Base-by-base conservation (phyloP, 1,140 invertebrate genomes). In the Euschistus heros region DNA sequence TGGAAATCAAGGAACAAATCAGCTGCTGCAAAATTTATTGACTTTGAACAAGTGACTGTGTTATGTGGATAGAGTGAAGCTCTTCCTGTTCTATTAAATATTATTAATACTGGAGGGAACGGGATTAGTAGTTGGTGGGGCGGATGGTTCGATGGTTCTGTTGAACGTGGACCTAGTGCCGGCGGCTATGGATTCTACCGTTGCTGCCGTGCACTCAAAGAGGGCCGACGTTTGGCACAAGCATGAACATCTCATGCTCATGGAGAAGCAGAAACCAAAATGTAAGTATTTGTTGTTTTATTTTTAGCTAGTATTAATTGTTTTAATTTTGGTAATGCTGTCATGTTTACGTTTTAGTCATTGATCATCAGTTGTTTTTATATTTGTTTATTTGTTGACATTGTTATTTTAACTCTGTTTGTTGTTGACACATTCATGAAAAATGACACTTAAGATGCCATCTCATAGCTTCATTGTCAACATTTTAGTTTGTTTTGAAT, bases 221-320 rank as follows among this genome's bases (percentile, higher is more conserved):
- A 67, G 69, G 46, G 64, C 68, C 22, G 70, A 72, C 47, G 67
- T 82, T 78, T 85, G 83, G 83, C 84, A 85, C 75, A 69, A 70
- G 74, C 83, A 86, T 75, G 83, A 87, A 76, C 82, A 84, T 74
- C 80, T 84, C 74, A 82, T 85, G 80, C 80, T 84, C 71, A 82
- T 85, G 80, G 84, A 86, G 75, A 84, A 85, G 74, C 81, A 80
- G 74, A 85, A 84, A 78, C 80, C 80, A 70, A 85, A 85, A 82
- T 76, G 84, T 86, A 76, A 82, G 82, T 81, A 72, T 37, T 18
- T n/a, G 37, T 55, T 52, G 10, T 20, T 5, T 24, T 42, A 64
- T 57, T 47, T 63, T 50, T 52, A 18, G 50, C 14, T 37, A 13
- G 5, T 37, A 13, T 37, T 8, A 30, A 30, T 30, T 30, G 30